Conservation (phyloP, 2,888 invertebrate species). For the Branchellion lobata region DNA sequence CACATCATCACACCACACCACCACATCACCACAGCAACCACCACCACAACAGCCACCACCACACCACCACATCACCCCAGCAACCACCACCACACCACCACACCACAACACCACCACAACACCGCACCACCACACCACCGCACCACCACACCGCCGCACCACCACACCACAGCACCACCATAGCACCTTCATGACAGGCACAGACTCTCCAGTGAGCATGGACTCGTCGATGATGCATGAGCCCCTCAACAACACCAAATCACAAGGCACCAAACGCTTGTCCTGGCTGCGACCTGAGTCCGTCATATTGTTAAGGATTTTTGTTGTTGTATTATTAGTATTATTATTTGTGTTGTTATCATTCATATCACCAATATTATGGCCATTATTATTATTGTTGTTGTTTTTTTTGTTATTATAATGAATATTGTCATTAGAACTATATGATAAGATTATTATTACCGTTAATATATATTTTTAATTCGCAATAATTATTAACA, state of each 20-base stretch:
- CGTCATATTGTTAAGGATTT: background rate
- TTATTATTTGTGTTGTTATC: background rate
- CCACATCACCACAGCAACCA: too few species aligned
- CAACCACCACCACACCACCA: too few species aligned
- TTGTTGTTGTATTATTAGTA: background rate
- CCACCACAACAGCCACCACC: too few species aligned
- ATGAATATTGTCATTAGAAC: too few species aligned
- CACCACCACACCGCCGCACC: background rate
- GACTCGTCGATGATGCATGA: slow-evolving; percentile 98
- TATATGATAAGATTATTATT: too few species aligned
- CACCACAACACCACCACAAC: too few species aligned
- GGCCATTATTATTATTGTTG: background rate
- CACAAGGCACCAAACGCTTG: slow-evolving; percentile 90
- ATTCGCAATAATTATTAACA: too few species aligned
- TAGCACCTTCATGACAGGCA: slow-evolving; percentile 93
- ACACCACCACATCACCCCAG: too few species aligned
- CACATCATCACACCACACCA: too few species aligned
- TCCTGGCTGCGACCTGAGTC: slow-evolving; percentile 73
- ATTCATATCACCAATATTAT: background rate
- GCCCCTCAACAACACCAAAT: slow-evolving; percentile 86
- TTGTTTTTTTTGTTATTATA: too few species aligned
- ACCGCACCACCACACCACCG: too few species aligned
- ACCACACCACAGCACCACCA: background rate
- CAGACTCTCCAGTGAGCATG: slow-evolving; percentile 96
- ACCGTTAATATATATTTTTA: too few species aligned